phyloP scores from a whole-genome alignment of 37 sponge, comb jelly and placozoan genomes.

The Theonella swinhoei region DNA sequence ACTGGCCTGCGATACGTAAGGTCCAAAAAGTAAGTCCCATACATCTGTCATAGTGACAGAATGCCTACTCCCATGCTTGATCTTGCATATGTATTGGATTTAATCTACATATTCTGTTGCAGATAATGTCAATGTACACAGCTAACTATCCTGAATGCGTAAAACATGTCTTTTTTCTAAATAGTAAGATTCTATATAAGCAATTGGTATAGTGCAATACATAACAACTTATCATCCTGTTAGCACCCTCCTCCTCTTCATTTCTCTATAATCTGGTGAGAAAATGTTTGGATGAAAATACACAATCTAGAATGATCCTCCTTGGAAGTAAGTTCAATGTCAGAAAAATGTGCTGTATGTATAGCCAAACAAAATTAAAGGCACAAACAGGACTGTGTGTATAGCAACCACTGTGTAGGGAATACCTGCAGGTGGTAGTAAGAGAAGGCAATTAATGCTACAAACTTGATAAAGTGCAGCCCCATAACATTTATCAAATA shows the following conservation, averaged over 20 bases:
- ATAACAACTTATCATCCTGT: not conserved
- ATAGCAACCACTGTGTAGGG: too few species aligned
- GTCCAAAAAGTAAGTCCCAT: not conserved
- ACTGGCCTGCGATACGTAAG: conserved; percentile 53
- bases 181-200: conserved; percentile 58
- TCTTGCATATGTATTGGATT: too few species aligned
- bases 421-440: too few species aligned
- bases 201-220: not conserved
- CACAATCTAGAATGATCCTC: conserved; percentile 48
- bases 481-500: too few species aligned
- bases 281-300: conserved; percentile 53
- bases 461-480: too few species aligned
- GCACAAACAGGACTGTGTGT: too few species aligned
- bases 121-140: conserved; percentile 5
- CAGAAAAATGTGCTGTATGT: not conserved
- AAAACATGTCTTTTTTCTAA: conserved; percentile 42
- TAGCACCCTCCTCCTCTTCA: conserved; percentile 53
- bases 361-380: conserved; percentile 28
- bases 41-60: not conserved
- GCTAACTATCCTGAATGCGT: conserved; percentile 56
- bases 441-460: too few species aligned
- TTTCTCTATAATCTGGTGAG: conserved; percentile 55
- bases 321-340: conserved; percentile 39
- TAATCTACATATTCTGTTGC: not conserved
- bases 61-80: not conserved